Evolutionary conservation across 2,888 invertebrate species (phyloP), one percentile per base, ranked within the genome.

Genomic region (Drosophila longiperda): DNA sequence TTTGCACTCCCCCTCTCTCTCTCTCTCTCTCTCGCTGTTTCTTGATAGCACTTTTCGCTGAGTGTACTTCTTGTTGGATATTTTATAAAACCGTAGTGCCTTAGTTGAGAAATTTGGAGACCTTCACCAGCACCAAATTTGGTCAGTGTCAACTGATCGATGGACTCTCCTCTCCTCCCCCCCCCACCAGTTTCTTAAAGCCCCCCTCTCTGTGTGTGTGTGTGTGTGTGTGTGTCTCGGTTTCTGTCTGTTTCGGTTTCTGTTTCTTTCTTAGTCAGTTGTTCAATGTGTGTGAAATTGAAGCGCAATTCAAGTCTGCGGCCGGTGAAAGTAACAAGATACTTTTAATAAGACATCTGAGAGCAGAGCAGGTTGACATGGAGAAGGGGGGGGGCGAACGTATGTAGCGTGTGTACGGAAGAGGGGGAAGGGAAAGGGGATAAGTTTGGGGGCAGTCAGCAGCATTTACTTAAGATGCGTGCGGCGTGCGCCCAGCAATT

Each of bases 301-400:
- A 85, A 86, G 87, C 89, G 85, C 85, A 87, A 85, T 85, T 89
- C 85, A 78, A 89, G 85, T 87, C 82, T 78, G 83, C 70, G 78
- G 73, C 65, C 66, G 87, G 87, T 90, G 87, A 87, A 87, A 87
- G 87, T 87, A 87, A 87, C 84, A 82, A 87, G 89, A 88, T 90
- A 88, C 90, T 90, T 89, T 87, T 90, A 90, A 88, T 88, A 90
- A 90, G 90, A 87, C 90, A 87, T 89, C 83, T 82, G 78, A 80
- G 65, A 72, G 71, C 55, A 50, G 36, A 42, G 38, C 63, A 40
- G 63, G 33, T 49, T n/a, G 45, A 29, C 34, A 45, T 45, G 45
- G 64, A 42, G 23, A 53, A 12, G 20, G 48, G n/a, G 3, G 11
- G 20, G 48, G n/a, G 3, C 32, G n/a, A 15, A 5, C 9, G 20